Percentiles rank a stretch among this genome's conserved stretches.
These are phyloP conservation scores for Hyperoplus lanceolatus DNA, from an alignment of 2,797 vertebrate genomes.

Conservation along the genomic window DNA sequence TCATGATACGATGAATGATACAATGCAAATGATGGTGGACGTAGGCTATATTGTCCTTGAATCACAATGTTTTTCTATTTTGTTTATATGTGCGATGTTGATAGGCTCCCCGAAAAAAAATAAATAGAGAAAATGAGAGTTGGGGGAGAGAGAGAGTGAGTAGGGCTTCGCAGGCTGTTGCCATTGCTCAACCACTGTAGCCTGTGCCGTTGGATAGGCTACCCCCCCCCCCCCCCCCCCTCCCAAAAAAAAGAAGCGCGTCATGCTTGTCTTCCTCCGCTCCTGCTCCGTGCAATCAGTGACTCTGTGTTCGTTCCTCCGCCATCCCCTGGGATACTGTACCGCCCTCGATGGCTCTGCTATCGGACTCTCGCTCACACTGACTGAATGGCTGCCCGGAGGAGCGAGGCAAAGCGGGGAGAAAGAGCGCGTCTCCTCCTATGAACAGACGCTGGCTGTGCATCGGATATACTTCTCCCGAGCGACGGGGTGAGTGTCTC, in stretches of 20 bases:
- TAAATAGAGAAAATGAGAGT: background rate
- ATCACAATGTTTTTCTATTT: too few relatives aligned
- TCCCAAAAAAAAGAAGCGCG: slow-evolving; percentile 77
- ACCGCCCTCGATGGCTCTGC: slow-evolving; percentile 85
- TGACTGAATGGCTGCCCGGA: slow-evolving; percentile 88
- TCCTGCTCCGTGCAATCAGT: slow-evolving; percentile 75
- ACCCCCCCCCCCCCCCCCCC: slow-evolving; percentile 32
- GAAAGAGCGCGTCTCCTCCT: slow-evolving; percentile 75
- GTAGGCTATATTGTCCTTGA: too few relatives aligned
- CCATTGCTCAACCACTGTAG: slow-evolving; percentile 80
- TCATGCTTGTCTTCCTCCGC: slow-evolving; percentile 78
- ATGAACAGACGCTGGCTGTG: slow-evolving; percentile 69
- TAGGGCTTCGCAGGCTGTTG: slow-evolving; percentile 65
- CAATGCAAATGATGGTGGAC: too few relatives aligned
- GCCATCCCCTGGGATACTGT: slow-evolving; percentile 79
- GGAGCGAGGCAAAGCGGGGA: slow-evolving; percentile 80
- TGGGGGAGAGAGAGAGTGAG: background rate
- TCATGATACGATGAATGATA: too few relatives aligned
- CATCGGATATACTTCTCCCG: slow-evolving; percentile 75
- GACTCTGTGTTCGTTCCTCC: slow-evolving; percentile 79
- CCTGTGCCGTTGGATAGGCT: slow-evolving; percentile 67
- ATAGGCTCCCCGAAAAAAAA: background rate
- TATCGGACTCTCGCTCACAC: slow-evolving; percentile 85
- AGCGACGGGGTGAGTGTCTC: slow-evolving; percentile 84
- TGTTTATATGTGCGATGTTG: too few relatives aligned